Evolutionary conservation across 2,888 invertebrate species (phyloP).

Genomic region (Rhaphigaster nebulosa): DNA sequence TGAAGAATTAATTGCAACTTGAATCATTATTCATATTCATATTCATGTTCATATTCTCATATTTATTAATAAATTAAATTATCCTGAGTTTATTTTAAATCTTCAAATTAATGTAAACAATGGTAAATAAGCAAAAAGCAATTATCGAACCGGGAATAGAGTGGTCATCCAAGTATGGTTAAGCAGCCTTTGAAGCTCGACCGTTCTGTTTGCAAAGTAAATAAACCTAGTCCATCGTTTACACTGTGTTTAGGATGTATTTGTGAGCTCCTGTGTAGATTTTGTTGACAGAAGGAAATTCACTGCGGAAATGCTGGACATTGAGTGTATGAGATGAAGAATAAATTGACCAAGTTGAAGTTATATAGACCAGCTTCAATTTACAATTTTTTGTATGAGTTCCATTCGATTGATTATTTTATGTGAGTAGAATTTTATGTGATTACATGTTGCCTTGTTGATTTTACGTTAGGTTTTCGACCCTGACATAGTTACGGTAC

Average conservation of each 20-base stretch:
- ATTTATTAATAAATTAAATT: too few species aligned
- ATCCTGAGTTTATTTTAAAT: neutral
- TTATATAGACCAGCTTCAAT: neutral
- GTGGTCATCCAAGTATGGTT: neutral
- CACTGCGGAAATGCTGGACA: neutral
- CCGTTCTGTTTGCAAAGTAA: neutral
- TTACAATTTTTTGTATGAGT: too few species aligned
- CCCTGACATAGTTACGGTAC: too few species aligned
- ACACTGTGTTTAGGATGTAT: neutral
- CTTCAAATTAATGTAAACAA: neutral
- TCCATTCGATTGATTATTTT: too few species aligned
- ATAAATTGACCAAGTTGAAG: neutral
- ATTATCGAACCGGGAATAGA: neutral
- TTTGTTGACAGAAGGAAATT: constrained; percentile 12
- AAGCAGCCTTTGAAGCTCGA: neutral
- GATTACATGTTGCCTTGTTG: too few species aligned
- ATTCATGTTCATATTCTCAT: too few species aligned
- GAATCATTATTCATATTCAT: too few species aligned
- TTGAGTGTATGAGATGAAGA: neutral
- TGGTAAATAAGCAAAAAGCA: neutral
- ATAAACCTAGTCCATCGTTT: neutral
- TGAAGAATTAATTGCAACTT: too few species aligned
- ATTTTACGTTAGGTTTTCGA: too few species aligned
- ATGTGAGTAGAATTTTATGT: too few species aligned
- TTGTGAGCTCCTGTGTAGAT: neutral